Evolutionary conservation across 1,140 invertebrate genomes (phyloP), one percentile per base, ranked within the genome.

Genomic region (Oreohelix idahoensis): DNA sequence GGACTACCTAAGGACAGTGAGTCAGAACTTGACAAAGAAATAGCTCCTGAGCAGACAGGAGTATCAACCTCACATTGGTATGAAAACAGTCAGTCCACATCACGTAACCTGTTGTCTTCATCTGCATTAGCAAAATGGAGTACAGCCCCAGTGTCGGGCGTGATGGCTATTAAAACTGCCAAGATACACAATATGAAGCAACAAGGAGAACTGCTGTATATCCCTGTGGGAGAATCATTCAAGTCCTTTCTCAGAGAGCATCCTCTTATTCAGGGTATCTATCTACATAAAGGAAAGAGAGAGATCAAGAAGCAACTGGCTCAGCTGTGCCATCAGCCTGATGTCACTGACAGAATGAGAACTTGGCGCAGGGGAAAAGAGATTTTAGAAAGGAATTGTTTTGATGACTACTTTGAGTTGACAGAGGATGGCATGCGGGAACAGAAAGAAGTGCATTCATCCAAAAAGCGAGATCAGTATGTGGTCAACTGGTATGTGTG

Each of bases 401-500:
- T 90, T 38, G 90, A 91, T 83, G 90, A 91, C 83, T 85, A 83
- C 36, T 91, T 91, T 86, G 87, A 87, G 35, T 84, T 86, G n/a
- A 91, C 90, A 23, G 85, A 87, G n/a, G 85, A 84, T 71, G 90
- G 90, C 0, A 79, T 38, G 53, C 79, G 78, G 36, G 86, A 86
- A 77, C 84, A 81, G 35, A 74, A 85, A 29, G 38, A 83, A 36
- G 84, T 91, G 63, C 84, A 86, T 26, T 70, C 83, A 26, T 79
- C 84, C 26, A 74, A 77, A 58, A 66, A 69, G 17, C 73, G 87
- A 73, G 89, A 91, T 79, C 88, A 89, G 78, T 90, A 89, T 83
- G 89, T 88, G 11, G 90, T 91, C 17, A 91, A 89, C 76, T 91
- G 90, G 90, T 91, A 91, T 79, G 79, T 91, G 84, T 91, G 87